A percentile compares a stretch with the other conserved stretches of the same genome.
phyloP scores from a whole-genome alignment of 2,113 vertebrate genomes.

The Donacobius atricapilla region DNA sequence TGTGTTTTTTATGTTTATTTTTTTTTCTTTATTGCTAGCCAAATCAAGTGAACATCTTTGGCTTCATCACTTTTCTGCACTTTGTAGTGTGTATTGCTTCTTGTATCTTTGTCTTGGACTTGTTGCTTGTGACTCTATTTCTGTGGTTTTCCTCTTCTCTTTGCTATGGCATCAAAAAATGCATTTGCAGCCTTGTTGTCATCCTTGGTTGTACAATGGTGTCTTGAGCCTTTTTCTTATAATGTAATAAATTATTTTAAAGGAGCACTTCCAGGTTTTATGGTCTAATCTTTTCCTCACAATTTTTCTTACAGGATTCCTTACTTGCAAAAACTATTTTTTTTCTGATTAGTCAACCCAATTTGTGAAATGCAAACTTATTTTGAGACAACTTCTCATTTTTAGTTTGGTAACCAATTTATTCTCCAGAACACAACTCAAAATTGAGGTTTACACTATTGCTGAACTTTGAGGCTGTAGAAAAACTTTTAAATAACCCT shows the following conservation, averaged over 20 bases:
- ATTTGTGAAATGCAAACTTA: not conserved
- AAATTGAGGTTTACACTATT: not conserved
- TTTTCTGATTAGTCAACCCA: not conserved
- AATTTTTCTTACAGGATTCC: not conserved
- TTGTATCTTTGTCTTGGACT: not conserved
- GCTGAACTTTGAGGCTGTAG: not conserved
- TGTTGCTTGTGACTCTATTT: not conserved
- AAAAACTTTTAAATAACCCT: not conserved
- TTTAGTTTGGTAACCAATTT: not conserved
- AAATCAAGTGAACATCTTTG: not conserved
- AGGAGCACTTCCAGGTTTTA: not conserved
- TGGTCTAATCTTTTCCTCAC: not conserved
- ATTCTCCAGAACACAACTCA: not conserved
- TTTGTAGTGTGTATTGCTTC: not conserved
- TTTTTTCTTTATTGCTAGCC: not conserved
- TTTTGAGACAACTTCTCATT: not conserved
- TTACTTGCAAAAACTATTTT: not conserved
- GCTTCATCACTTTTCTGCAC: not conserved
- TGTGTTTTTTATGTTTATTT: not conserved
- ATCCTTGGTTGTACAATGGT: not conserved
- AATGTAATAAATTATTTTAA: not conserved
- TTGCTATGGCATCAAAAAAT: not conserved
- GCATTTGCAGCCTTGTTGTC: not conserved
- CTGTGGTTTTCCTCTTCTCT: not conserved
- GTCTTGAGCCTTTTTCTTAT: not conserved